Evolutionary conservation across 2,888 invertebrate species (phyloP), one percentile per base, ranked within the genome.

Genomic region (Cerastoderma edule): DNA sequence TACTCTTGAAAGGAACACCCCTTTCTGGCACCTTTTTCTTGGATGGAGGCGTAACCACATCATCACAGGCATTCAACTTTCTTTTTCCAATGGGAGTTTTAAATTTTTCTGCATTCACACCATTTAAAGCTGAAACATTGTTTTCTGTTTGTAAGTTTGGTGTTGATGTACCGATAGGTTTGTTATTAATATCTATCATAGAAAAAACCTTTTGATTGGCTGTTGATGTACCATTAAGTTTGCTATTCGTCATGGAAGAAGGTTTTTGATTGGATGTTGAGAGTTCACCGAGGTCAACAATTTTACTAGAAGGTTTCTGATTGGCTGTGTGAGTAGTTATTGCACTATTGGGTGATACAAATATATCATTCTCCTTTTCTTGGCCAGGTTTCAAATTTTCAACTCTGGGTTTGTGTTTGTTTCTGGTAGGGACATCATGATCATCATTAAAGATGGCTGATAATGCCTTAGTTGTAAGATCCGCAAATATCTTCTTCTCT

Each of bases 401-500:
- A 53, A 56, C 16, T 67, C 56, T 27, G 6, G 28, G 30, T 3
- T 27, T 3, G 28, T 8, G 56, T 60, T 71, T 46, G 53, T 67
- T 68, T 67, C 57, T 33, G 63, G 63, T 32, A 27, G 5, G 8
- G 19, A n/a, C 10, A 16, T 3, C 33, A 24, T 19, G 16, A 35
- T 56, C 35, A 19, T 67, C 68, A 27, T 72, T 73, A 78, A 85
- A 85, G 10, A 77, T 65, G 46, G 69, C 57, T 54, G 77, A 73
- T 8, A 85, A 69, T 39, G 77, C 75, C 13, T 70, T 68, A 39
- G 75, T 80, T 10, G 81, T 75, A 27, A 76, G 68, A 30, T 78
- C 75, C 13, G 85, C 85, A 67, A 88, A 89, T 3, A 67, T 72
- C 39, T 78, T 85, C 60, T 87, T 89, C 57, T 89, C 89, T 28